Evolutionary conservation across 2,888 invertebrate genomes (phyloP).

Genomic region (Nephrotoma guestfalica): DNA sequence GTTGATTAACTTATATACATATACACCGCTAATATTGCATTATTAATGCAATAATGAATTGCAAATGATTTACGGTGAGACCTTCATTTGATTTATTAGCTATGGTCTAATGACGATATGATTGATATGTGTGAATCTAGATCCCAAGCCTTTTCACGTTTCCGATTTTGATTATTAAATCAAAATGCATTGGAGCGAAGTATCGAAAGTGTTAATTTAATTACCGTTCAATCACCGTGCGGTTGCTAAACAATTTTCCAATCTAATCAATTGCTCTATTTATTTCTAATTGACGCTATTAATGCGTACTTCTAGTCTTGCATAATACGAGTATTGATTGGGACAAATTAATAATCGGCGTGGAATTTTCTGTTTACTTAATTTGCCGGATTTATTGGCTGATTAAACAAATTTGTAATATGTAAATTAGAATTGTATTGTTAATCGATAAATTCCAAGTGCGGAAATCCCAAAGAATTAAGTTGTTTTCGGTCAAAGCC

Average conservation of each 20-base stretch:
- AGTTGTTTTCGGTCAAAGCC: not conserved
- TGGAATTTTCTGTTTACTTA: too few relatives aligned
- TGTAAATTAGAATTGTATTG: not conserved
- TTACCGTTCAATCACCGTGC: not conserved
- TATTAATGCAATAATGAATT: not conserved
- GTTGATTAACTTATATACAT: too few relatives aligned
- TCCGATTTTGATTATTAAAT: not conserved
- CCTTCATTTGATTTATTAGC: not conserved
- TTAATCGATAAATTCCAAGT: not conserved
- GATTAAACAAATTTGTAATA: not conserved
- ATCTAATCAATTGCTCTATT: not conserved
- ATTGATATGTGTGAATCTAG: not conserved
- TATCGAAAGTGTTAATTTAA: not conserved
- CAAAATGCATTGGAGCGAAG: not conserved
- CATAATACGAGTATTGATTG: not conserved
- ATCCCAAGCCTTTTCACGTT: not conserved
- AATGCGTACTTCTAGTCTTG: not conserved
- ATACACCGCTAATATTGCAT: too few relatives aligned
- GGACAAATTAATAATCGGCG: too few relatives aligned
- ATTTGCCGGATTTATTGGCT: too few relatives aligned
- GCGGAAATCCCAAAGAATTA: not conserved
- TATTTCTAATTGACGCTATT: not conserved
- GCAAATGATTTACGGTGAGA: not conserved
- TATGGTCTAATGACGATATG: not conserved
- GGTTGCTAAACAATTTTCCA: not conserved